Base-by-base conservation (phyloP, 1,140 invertebrate genomes). In the Aphis gossypii region DNA sequence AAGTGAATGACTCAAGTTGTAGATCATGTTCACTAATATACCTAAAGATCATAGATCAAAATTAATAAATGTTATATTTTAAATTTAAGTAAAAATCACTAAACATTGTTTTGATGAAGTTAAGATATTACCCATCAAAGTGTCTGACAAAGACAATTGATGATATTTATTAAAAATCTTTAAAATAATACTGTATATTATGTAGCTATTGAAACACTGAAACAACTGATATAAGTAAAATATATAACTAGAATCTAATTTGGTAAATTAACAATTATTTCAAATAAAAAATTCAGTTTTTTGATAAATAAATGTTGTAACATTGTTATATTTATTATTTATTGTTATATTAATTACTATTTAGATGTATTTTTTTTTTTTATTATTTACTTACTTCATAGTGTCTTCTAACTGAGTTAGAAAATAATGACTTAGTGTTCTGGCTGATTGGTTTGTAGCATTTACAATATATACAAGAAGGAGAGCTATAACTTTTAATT, bases 401-500 rank as follows among this genome's bases (percentile, higher is more conserved):
- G 97, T 95, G 48, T 95, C 94, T 94, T 97, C 96, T 4, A 97
- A 96, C 95, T 97, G 96, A 5, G 96, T 95, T 5, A 97, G 94
- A 94, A 97, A 97, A 82, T 96, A 95, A 94, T 97, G 96, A 94
- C 97, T 96, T 5, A 97, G 94, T n/a, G 96, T 96, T 90, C 94
- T 87, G 46, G 97, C 94, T 83, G 96, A 97, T 30, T 95, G 95
- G 94, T 96, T 96, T 54, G 96, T 96, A 51, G 96, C 96, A 95
- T 96, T 96, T 0, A 97, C 96, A n/a, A 97, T 96, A 94, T 97
- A 96, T 2, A 98, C 97, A 60, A 99, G 95, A 95, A 98, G 97
- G 14, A 99, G 95, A 2, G 98, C 98, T 41, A 98, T 95, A 21
- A 98, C 98, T 94, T 98, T 97, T 11, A 99, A 95, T 94, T 98